These are phyloP conservation scores for Petrocephalus sullivani DNA, from an alignment of 2,797 vertebrate species.

Conservation along the genomic window DNA sequence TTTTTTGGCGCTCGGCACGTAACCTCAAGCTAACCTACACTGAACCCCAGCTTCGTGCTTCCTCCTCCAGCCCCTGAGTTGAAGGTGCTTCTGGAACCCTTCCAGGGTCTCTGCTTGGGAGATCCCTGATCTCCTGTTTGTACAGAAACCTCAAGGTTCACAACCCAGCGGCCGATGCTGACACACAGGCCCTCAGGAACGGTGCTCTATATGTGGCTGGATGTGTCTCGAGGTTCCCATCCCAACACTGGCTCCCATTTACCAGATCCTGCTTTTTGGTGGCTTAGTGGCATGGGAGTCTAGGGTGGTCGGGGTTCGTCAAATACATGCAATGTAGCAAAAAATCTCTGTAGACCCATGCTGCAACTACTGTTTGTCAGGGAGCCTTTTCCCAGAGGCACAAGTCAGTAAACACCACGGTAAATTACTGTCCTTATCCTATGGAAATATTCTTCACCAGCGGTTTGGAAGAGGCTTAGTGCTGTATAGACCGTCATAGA, in stretches of 20 bases:
- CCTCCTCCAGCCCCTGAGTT: neutral
- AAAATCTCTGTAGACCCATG: neutral
- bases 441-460: neutral
- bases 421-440: neutral
- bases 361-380: neutral
- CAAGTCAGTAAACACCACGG: neutral
- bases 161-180: neutral
- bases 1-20: slow-evolving; percentile 48
- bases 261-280: neutral
- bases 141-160: neutral
- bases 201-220: neutral
- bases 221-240: neutral
- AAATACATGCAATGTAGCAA: neutral
- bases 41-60: slow-evolving; percentile 9
- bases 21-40: slow-evolving; percentile 37
- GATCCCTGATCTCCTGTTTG: neutral
- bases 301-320: neutral
- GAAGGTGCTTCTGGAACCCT: neutral
- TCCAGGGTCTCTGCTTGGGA: neutral
- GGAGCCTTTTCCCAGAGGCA: neutral
- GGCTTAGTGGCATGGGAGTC: neutral
- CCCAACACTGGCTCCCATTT: neutral
- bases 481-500: neutral
- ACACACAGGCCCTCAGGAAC: neutral
- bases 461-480: neutral